These are phyloP conservation scores for Octomys mimax DNA, from an alignment of 2,797 vertebrate species.

Conservation along the genomic window DNA sequence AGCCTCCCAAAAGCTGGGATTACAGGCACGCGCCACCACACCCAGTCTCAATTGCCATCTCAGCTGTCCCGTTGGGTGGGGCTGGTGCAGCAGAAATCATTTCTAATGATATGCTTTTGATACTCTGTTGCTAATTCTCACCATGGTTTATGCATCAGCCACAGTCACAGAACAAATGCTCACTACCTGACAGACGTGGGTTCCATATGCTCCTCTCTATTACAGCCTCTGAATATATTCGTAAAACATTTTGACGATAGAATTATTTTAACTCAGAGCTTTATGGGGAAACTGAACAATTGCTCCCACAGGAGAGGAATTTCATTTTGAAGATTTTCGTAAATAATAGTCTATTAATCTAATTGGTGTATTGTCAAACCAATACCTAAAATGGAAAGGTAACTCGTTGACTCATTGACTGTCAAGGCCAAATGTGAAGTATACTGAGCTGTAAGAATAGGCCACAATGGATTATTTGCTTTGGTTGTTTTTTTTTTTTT, in stretches of 20 bases:
- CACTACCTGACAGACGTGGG: neutral
- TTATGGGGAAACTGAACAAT: neutral
- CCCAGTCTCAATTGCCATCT: no score
- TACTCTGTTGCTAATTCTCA: neutral
- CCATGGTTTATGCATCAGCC: neutral
- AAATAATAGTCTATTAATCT: slow-evolving; percentile 49
- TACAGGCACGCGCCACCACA: no score
- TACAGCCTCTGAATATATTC: slow-evolving; percentile 3
- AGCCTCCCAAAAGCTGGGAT: no score
- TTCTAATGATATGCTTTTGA: neutral
- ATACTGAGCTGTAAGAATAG: neutral
- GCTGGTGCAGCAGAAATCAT: neutral
- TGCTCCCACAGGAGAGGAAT: slow-evolving; percentile 15
- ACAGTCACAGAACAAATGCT: neutral
- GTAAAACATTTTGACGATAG: slow-evolving; percentile 47
- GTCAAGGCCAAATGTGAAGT: neutral
- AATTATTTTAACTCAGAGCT: slow-evolving; percentile 51
- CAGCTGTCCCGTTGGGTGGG: no score
- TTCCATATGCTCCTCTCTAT: neutral
- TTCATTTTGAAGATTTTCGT: slow-evolving; percentile 49
- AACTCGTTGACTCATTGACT: neutral
- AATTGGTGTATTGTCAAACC: slow-evolving; percentile 46
- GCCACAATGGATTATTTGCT: neutral
- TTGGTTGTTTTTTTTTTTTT: neutral
- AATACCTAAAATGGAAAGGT: slow-evolving; percentile 45